Evolutionary conservation across 2,797 vertebrate genomes (phyloP).

Genomic region (Lepilemur ruficaudatus): DNA sequence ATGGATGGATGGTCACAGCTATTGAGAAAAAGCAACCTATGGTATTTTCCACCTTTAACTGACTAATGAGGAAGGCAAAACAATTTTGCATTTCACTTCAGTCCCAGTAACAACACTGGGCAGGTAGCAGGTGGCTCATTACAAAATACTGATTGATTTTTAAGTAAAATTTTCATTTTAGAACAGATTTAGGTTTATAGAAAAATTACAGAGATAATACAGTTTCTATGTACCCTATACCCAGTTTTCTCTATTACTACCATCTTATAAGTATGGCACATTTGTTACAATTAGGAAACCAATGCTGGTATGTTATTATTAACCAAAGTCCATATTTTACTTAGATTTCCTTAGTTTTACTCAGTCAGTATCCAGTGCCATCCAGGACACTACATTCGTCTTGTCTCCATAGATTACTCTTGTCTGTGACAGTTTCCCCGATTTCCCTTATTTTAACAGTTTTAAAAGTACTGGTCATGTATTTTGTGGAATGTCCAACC

Average conservation of each 20-base stretch:
- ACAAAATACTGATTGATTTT: neutral
- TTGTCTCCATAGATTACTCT: neutral
- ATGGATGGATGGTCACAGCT: neutral
- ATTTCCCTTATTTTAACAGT: neutral
- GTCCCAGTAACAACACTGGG: neutral
- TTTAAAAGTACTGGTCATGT: neutral
- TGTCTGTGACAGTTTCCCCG: neutral
- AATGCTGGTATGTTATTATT: neutral
- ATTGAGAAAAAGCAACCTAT: neutral
- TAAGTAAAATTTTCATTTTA: neutral
- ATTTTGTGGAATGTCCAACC: neutral
- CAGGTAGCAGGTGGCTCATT: neutral
- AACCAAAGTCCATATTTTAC: neutral
- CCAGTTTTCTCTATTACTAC: neutral
- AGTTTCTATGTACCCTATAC: neutral
- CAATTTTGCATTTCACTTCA: neutral
- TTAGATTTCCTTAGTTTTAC: neutral
- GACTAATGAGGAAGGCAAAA: neutral
- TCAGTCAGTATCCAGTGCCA: neutral
- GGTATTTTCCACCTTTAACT: neutral
- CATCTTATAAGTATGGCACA: neutral
- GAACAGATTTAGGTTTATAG: neutral
- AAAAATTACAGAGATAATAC: neutral
- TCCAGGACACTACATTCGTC: neutral
- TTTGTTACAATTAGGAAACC: neutral